Base-by-base conservation (phyloP, 2,888 invertebrate genomes). In the Hetaerina titia region DNA sequence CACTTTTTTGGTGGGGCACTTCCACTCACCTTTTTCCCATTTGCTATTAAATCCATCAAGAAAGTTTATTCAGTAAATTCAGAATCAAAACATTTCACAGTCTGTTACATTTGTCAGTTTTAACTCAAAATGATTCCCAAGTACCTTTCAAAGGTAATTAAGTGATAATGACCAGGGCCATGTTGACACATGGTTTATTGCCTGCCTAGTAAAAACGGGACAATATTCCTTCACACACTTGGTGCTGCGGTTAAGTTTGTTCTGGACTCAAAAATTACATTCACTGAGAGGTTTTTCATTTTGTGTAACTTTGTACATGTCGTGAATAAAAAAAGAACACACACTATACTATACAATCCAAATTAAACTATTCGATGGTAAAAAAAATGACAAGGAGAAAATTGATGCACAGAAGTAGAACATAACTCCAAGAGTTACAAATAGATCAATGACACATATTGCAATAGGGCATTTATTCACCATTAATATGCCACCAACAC, bases 21-120 rank as follows among this genome's bases (percentile, higher is more conserved):
- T 92, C 92, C 92, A 92, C 92, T 92, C 92, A 92, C 92, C 69
- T 92, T 92, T 90, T 92, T 92, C 92, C 92, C 92, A 92, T 92
- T 92, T 92, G 92, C 92, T 92, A 92, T 92, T 92, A 92, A 92
- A 92, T 92, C 92, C 92, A 92, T 92, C 92, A 92, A 92, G 92
- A 92, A 92, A 92, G 92, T 92, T 92, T 92, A 92, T 92, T 92
- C 74, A 92, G 69, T 92, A 92, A 92, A 92, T 92, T 92, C 92
- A 74, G 92, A 92, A 92, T 92, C 69, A 92, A 92, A 92, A 92
- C 92, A 92, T 92, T 56, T 92, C 92, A 92, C 92, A 92, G 92
- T 92, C 92, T 92, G 92, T 92, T 92, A 92, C 92, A 92, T 92
- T 92, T 92, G 92, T 92, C 92, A 74, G 69, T 69, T 90, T 56